phyloP scores from a whole-genome alignment of 2,797 vertebrate species.

The Dallia pectoralis region DNA sequence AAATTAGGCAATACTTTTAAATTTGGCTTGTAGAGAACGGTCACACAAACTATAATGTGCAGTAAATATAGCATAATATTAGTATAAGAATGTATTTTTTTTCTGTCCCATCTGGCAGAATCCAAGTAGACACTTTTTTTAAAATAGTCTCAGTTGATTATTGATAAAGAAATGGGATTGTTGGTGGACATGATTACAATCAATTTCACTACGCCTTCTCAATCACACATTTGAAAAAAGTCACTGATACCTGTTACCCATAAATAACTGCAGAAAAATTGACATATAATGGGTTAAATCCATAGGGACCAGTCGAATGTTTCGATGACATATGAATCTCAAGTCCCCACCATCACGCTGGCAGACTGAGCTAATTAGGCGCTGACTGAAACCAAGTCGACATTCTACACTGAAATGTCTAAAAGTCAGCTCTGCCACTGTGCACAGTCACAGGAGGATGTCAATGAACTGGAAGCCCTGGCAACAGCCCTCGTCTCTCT shows the following conservation, averaged over 20 bases:
- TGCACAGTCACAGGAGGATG: neutral
- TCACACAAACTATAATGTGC: too few species aligned
- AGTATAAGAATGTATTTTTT: too few species aligned
- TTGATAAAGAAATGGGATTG: too few species aligned
- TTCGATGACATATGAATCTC: neutral
- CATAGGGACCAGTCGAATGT: conserved; percentile 20
- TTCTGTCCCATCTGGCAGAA: too few species aligned
- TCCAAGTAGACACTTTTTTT: too few species aligned
- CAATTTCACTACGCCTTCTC: neutral
- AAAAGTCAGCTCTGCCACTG: neutral
- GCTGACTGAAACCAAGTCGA: conserved; percentile 13
- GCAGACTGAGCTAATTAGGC: conserved; percentile 30
- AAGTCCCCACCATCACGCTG: neutral
- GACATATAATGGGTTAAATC: neutral
- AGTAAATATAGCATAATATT: too few species aligned
- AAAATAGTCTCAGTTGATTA: too few species aligned
- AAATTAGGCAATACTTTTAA: too few species aligned
- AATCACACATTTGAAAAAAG: neutral
- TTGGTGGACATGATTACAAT: neutral
- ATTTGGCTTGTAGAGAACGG: too few species aligned
- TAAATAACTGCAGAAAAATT: neutral
- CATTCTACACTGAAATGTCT: neutral
- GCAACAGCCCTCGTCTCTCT: neutral
- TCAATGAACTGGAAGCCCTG: neutral
- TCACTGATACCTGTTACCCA: neutral